Conservation (phyloP, 2,113 vertebrate species). For the Natator depressus region DNA sequence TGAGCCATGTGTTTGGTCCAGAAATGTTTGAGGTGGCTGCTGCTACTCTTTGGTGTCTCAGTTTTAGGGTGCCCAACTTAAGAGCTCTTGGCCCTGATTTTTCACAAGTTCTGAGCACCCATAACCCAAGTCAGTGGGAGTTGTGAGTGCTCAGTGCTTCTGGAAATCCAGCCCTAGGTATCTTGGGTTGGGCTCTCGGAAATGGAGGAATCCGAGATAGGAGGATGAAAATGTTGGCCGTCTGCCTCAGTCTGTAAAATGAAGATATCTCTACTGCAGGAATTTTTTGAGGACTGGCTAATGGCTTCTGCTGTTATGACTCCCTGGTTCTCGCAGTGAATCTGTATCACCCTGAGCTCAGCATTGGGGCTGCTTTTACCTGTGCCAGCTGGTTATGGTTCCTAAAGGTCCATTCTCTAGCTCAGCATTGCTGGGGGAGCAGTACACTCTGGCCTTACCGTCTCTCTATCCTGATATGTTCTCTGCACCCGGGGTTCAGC, state of each 20-base stretch:
- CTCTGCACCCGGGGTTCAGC: not conserved
- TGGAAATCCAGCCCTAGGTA: not conserved
- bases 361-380: accelerated
- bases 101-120: not conserved
- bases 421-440: not conserved
- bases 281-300: not conserved
- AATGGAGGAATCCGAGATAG: not conserved
- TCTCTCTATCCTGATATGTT: not conserved
- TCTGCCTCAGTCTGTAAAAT: not conserved
- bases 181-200: not conserved
- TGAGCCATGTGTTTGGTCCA: not conserved
- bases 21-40: accelerated
- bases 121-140: not conserved
- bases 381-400: accelerated
- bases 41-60: accelerated
- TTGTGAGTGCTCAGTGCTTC: not conserved
- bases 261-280: slow-evolving; percentile 10
- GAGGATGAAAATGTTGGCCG: not conserved
- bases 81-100: not conserved
- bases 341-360: accelerated
- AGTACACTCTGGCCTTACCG: not conserved
- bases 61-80: not conserved
- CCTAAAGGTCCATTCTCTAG: not conserved
- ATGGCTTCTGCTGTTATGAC: not conserved
- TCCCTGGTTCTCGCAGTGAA: not conserved